phyloP scores from a whole-genome alignment of 2,113 vertebrate species.

The Bubo blakistoni region DNA sequence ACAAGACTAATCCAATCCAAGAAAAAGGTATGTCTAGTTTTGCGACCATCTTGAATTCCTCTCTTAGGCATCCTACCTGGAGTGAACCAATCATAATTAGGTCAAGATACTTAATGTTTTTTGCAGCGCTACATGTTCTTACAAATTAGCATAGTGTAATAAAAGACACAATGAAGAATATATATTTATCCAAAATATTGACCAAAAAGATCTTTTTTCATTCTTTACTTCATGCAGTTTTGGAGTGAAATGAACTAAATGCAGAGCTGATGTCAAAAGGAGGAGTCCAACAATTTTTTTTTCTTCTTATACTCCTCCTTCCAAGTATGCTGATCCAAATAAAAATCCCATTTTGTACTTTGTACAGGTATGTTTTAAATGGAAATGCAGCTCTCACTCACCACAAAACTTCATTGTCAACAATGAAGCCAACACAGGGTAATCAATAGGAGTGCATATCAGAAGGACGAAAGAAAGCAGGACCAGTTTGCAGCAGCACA shows the following conservation, averaged over 20 bases:
- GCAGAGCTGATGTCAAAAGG: background rate
- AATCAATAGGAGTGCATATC: background rate
- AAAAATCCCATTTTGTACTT: background rate
- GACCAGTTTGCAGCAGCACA: background rate
- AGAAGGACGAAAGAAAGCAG: background rate
- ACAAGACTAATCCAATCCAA: background rate
- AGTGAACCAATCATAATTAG: background rate
- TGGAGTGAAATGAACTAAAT: background rate
- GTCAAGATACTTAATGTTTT: background rate
- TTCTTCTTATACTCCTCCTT: background rate
- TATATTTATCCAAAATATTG: background rate
- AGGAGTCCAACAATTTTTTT: background rate
- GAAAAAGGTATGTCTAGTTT: background rate
- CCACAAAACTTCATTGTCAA: background rate
- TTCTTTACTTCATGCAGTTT: background rate
- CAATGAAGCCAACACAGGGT: background rate
- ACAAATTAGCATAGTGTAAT: background rate
- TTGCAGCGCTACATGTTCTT: background rate
- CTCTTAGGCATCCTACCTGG: background rate
- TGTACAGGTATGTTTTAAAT: background rate
- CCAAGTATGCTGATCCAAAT: background rate
- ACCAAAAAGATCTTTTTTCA: accelerated
- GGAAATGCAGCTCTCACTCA: background rate
- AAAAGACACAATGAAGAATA: background rate
- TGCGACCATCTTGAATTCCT: background rate